A percentile compares a stretch with the other conserved stretches of the same genome.
Evolutionary conservation across 2,888 invertebrate genomes (phyloP).

Genomic region (Psylliodes chrysocephalus): DNA sequence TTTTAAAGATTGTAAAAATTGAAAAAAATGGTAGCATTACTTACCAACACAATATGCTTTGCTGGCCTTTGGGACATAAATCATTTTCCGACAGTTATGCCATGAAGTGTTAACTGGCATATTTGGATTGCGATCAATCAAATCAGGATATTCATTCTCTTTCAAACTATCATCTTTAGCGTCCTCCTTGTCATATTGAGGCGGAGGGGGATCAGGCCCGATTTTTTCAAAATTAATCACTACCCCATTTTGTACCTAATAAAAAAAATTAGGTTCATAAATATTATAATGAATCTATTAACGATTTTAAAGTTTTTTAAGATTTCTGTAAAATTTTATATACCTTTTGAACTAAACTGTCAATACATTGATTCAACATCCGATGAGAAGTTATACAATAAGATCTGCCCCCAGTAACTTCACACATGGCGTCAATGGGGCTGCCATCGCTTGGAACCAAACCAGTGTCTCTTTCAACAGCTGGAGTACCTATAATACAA

Average conservation of each 20-base stretch:
- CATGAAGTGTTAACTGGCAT: slow-evolving; percentile 72
- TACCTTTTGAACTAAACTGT: slow-evolving; percentile 94
- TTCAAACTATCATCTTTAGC: slow-evolving; percentile 66
- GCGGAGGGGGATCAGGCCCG: slow-evolving; percentile 84
- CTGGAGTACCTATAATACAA: slow-evolving; percentile 87
- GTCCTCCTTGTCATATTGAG: slow-evolving; percentile 65
- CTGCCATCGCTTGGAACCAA: slow-evolving; percentile 93
- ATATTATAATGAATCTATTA: background rate
- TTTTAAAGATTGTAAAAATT: background rate
- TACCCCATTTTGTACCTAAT: slow-evolving; percentile 87
- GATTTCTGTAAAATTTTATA: too few species aligned
- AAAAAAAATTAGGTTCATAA: background rate
- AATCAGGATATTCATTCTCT: slow-evolving; percentile 47
- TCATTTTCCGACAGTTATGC: slow-evolving; percentile 87
- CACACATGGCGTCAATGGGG: slow-evolving; percentile 97
- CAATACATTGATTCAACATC: slow-evolving; percentile 95
- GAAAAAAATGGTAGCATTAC: background rate
- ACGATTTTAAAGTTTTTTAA: background rate
- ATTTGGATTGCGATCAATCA: slow-evolving; percentile 45
- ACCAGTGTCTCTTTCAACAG: slow-evolving; percentile 85
- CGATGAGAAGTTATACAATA: slow-evolving; percentile 95
- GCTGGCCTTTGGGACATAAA: slow-evolving; percentile 91
- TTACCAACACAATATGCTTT: slow-evolving; percentile 74
- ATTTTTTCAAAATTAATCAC: slow-evolving; percentile 98
- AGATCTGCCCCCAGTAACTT: slow-evolving; percentile 97